Evolutionary conservation across 2,797 vertebrate species (phyloP).

Genomic region (Characodon lateralis): DNA sequence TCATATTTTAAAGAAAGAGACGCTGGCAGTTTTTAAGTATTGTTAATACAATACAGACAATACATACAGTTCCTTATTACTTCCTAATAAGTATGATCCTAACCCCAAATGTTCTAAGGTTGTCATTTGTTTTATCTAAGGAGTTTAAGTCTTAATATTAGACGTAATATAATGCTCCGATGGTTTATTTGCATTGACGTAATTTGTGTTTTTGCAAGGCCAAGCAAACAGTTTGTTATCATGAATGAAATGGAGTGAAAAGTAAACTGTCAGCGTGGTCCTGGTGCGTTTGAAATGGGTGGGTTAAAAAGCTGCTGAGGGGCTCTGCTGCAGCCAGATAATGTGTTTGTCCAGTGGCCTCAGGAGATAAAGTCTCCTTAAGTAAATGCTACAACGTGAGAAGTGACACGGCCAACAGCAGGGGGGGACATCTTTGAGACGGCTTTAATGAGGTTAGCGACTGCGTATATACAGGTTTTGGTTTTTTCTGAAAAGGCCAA

Average conservation of each 20-base stretch:
- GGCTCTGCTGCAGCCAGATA: constrained; percentile 40
- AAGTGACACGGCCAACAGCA: not conserved
- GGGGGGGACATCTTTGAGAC: not conserved
- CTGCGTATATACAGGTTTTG: not conserved
- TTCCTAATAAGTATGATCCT: not conserved
- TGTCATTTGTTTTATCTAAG: not conserved
- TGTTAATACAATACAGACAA: not conserved
- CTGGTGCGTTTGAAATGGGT: not conserved
- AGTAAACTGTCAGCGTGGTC: not conserved
- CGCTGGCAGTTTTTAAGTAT: not conserved
- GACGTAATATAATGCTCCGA: not conserved
- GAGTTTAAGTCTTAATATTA: not conserved
- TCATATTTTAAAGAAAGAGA: not conserved
- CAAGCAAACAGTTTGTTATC: not conserved
- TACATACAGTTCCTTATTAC: not conserved
- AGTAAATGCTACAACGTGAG: not conserved
- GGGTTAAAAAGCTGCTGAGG: not conserved
- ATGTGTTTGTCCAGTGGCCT: constrained; percentile 14
- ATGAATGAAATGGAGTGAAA: not conserved
- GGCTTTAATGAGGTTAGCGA: not conserved
- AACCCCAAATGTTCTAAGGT: not conserved
- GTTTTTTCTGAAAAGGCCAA: not conserved
- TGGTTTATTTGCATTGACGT: not conserved
- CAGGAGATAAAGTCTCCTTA: constrained; percentile 42
- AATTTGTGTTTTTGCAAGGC: not conserved